These are phyloP conservation scores for Tetramorium alpestre DNA, from an alignment of 1,140 invertebrate genomes.

Conservation along the genomic window DNA sequence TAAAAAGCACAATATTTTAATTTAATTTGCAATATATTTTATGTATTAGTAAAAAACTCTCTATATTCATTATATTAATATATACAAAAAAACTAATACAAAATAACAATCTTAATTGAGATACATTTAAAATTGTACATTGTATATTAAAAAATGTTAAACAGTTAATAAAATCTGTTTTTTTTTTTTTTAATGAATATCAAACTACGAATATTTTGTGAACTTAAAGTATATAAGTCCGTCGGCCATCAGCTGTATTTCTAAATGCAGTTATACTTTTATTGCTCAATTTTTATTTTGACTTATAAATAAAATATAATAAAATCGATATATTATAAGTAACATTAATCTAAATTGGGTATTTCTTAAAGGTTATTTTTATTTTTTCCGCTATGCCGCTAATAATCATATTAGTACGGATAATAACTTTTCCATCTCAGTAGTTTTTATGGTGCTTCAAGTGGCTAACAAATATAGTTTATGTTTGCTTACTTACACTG, in stretches of 20 bases:
- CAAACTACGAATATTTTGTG: background rate
- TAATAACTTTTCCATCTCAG: background rate
- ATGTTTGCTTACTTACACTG: constrained; percentile 63
- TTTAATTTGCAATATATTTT: constrained; percentile 12
- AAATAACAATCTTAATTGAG: background rate
- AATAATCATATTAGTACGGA: background rate
- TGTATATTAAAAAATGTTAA: background rate
- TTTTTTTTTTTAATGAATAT: background rate
- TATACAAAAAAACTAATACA: background rate
- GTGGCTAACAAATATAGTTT: constrained; percentile 22
- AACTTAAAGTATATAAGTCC: constrained; percentile 43
- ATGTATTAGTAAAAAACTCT: background rate
- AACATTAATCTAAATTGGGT: background rate
- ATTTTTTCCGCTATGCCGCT: background rate
- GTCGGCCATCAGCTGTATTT: constrained; percentile 24
- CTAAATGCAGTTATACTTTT: background rate
- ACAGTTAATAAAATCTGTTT: background rate
- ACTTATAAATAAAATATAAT: background rate
- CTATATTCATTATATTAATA: background rate
- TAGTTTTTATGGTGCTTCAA: constrained; percentile 8
- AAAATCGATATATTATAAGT: background rate
- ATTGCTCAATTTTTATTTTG: background rate
- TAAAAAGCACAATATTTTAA: background rate
- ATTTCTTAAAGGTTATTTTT: background rate
- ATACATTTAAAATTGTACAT: too few species aligned